Percentiles rank a stretch among this genome's conserved stretches.
phyloP scores from a whole-genome alignment of 2,888 invertebrate species.

The Torymus tubicola region DNA sequence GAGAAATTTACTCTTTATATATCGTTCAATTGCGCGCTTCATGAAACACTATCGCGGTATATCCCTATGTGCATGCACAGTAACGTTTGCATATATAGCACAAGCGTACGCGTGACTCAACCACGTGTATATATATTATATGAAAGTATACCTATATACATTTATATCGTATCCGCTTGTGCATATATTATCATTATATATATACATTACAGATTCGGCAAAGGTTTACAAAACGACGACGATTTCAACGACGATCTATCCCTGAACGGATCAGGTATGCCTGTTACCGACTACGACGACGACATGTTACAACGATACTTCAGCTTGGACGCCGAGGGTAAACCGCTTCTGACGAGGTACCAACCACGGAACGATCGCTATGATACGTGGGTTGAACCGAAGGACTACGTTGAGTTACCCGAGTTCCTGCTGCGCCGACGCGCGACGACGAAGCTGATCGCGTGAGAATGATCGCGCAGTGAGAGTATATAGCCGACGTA shows the following conservation, averaged over 20 bases:
- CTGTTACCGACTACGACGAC: conserved; percentile 63
- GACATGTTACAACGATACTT: conserved; percentile 80
- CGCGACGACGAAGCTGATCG: neutral
- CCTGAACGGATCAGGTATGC: conserved; percentile 81
- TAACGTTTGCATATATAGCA: too few species aligned
- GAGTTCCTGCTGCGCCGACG: conserved; percentile 26
- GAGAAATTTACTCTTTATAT: too few species aligned
- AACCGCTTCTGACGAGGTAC: conserved; percentile 81
- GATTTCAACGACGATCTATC: conserved; percentile 77
- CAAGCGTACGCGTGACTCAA: too few species aligned
- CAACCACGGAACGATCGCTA: conserved; percentile 76
- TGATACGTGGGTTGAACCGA: conserved; percentile 79
- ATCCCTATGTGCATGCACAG: too few species aligned
- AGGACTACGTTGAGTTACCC: conserved; percentile 83
- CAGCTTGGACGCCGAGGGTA: conserved; percentile 80
- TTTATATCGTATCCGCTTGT: neutral
- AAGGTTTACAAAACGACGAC: conserved; percentile 70
- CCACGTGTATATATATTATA: too few species aligned
- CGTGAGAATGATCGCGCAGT: neutral
- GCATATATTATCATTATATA: neutral
- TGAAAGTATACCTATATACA: conserved; percentile 3
- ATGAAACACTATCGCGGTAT: too few species aligned
- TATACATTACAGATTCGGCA: conserved; percentile 62
- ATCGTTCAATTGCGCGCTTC: too few species aligned
- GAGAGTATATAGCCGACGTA: conserved; percentile 2